These are phyloP conservation scores for Leptopilina drosophilae DNA, from an alignment of 2,888 invertebrate genomes.

Conservation along the genomic window DNA sequence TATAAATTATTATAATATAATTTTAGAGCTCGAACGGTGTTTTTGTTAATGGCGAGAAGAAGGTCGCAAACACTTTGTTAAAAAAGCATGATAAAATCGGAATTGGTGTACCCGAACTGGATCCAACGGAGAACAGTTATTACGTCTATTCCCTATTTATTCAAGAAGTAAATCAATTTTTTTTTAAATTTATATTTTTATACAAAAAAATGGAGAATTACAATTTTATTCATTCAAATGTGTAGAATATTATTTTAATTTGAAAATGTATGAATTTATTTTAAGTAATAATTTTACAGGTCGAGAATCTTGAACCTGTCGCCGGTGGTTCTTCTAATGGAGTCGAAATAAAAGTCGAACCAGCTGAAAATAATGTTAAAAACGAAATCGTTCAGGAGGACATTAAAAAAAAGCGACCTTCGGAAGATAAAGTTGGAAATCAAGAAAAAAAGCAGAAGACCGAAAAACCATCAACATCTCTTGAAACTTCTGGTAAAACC, in stretches of 20 bases:
- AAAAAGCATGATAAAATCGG: slow-evolving; percentile 79
- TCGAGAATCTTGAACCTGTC: too few species aligned
- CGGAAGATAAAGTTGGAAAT: background rate
- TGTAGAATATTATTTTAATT: too few species aligned
- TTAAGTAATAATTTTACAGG: too few species aligned
- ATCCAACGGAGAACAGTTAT: background rate
- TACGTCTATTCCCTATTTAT: background rate
- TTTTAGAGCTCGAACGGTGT: slow-evolving; percentile 82
- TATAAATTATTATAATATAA: slow-evolving; percentile 44
- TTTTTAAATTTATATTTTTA: background rate
- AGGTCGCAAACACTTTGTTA: slow-evolving; percentile 73
- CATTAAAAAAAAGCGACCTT: background rate
- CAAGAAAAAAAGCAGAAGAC: background rate
- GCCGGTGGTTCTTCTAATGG: too few species aligned
- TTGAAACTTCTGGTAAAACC: background rate
- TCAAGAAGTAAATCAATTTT: background rate
- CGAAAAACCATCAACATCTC: background rate
- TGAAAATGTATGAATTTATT: too few species aligned
- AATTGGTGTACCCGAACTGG: slow-evolving; percentile 76
- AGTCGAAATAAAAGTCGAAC: background rate
- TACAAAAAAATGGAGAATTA: background rate
- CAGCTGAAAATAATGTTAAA: background rate
- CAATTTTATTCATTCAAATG: too few species aligned
- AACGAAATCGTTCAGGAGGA: background rate
- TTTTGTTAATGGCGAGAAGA: slow-evolving; percentile 77